Conservation (phyloP, 2,113 vertebrate species). For the Marcusenius ussheri region DNA sequence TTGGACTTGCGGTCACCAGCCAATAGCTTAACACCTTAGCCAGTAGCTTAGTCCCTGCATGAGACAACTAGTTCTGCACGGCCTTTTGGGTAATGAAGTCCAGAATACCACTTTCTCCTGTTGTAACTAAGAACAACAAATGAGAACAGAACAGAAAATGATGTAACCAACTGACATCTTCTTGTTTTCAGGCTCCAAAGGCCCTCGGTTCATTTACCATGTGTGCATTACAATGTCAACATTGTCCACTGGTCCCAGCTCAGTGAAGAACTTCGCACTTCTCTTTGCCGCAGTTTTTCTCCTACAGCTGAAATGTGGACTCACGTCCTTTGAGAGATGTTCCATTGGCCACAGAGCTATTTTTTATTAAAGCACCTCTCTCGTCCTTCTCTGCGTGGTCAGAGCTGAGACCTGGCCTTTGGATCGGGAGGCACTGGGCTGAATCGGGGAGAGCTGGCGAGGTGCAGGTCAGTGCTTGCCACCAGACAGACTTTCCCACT, state of each 20-base stretch:
- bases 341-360: not conserved
- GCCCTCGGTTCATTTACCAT: not conserved
- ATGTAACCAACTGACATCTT: not conserved
- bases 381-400: not conserved
- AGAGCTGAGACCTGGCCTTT: not conserved
- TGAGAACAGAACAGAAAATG: not conserved
- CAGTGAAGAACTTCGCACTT: not conserved
- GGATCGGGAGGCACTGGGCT: not conserved
- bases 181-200: not conserved
- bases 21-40: not conserved
- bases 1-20: not conserved
- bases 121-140: not conserved
- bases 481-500: constrained; percentile 2
- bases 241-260: not conserved
- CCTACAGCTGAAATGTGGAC: not conserved
- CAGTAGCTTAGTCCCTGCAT: not conserved
- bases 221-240: not conserved
- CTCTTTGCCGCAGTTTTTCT: not conserved
- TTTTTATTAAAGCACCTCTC: not conserved
- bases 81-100: not conserved
- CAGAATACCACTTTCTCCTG: not conserved
- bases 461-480: not conserved
- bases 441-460: not conserved
- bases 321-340: not conserved
- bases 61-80: not conserved